Conservation (phyloP, 92 coral and sea anemone species). For the Palythoa grandis region DNA sequence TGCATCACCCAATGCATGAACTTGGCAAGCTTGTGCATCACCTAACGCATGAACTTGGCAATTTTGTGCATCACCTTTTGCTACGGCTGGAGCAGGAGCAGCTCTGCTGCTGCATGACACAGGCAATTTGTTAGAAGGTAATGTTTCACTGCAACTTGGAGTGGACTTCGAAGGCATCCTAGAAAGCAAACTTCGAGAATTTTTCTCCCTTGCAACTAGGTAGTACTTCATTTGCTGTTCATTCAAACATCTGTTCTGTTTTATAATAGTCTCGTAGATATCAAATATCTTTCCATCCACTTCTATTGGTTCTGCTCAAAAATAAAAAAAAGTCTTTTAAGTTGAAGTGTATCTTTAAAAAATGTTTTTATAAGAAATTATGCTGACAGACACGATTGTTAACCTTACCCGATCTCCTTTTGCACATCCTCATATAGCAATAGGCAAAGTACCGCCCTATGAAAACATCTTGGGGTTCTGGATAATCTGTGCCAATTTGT, state of each 20-base stretch:
- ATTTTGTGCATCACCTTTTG: too few relatives aligned
- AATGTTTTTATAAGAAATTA: background rate
- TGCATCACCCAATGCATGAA: too few relatives aligned
- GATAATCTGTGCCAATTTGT: background rate
- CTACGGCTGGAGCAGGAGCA: background rate
- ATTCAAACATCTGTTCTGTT: constrained; percentile 31
- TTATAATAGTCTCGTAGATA: constrained; percentile 12
- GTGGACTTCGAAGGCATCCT: background rate
- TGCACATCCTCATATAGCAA: background rate
- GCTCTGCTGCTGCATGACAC: background rate
- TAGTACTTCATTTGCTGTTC: background rate
- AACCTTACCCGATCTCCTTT: background rate
- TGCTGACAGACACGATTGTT: background rate
- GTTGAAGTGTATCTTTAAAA: background rate
- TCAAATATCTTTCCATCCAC: background rate
- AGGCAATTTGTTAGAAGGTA: background rate
- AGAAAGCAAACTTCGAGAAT: background rate
- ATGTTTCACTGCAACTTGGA: background rate
- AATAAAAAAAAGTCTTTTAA: background rate
- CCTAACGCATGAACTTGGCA: too few relatives aligned
- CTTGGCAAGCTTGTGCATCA: too few relatives aligned
- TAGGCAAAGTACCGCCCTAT: constrained; percentile 16
- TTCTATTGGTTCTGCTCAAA: background rate
- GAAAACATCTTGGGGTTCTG: constrained; percentile 25
- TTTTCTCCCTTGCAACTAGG: constrained; percentile 2